A percentile compares a stretch with the other conserved stretches of the same genome.
These are phyloP conservation scores for Cladorhizidae sp. DNA, from an alignment of 37 sponge, comb jelly and placozoan species.

Conservation along the genomic window DNA sequence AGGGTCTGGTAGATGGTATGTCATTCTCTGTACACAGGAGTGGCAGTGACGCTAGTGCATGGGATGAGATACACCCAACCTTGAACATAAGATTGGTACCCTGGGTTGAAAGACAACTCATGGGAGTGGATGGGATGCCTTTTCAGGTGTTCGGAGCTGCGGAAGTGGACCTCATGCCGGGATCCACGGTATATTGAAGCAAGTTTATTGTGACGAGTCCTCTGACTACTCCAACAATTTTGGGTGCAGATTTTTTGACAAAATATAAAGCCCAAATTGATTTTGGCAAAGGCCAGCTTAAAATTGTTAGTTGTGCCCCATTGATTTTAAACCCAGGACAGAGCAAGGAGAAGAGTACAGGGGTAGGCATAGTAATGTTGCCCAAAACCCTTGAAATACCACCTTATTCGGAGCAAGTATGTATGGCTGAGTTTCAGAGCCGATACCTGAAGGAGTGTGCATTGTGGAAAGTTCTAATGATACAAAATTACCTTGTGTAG, in stretches of 20 bases:
- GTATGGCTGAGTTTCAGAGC: too few relatives aligned
- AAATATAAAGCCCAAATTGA: not conserved
- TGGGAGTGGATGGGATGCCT: slow-evolving; percentile 39
- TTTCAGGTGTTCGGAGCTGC: not conserved
- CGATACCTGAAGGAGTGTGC: too few relatives aligned
- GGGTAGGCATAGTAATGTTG: too few relatives aligned
- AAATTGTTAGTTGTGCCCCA: not conserved
- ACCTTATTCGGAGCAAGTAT: too few relatives aligned
- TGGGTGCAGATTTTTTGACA: slow-evolving; percentile 10
- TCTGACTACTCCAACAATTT: slow-evolving; percentile 2
- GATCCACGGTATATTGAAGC: not conserved
- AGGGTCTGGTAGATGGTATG: slow-evolving; percentile 14
- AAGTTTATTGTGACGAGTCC: slow-evolving; percentile 7
- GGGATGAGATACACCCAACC: not conserved
- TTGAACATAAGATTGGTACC: slow-evolving; percentile 3
- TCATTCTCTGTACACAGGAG: slow-evolving; percentile 34
- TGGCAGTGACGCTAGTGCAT: slow-evolving; percentile 44
- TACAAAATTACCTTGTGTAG: too few relatives aligned
- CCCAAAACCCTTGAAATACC: too few relatives aligned
- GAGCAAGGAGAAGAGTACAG: too few relatives aligned
- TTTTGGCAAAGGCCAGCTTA: not conserved
- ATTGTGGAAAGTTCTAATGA: too few relatives aligned
- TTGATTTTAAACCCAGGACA: too few relatives aligned
- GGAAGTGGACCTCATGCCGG: not conserved
- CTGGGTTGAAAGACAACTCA: slow-evolving; percentile 25